phyloP scores from a whole-genome alignment of 2,888 invertebrate genomes.

The Cetonia aurata region DNA sequence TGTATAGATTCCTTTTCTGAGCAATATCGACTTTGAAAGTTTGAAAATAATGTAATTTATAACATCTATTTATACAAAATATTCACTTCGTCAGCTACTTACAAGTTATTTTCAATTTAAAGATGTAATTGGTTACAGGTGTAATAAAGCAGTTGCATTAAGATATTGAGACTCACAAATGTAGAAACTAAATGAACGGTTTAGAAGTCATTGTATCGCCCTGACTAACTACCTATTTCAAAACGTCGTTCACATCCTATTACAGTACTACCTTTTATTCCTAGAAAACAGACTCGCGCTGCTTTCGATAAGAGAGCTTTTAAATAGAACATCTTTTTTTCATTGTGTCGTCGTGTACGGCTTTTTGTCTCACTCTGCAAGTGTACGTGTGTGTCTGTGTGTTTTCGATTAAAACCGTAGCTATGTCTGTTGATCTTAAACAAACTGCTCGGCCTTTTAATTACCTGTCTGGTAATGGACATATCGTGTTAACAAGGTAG shows the following conservation, averaged over 20 bases:
- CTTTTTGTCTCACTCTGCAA: neutral
- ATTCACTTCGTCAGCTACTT: too few relatives aligned
- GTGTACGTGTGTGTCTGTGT: constrained; percentile 43
- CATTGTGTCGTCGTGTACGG: constrained; percentile 21
- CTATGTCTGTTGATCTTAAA: constrained; percentile 62
- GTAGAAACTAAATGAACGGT: too few relatives aligned
- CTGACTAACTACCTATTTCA: constrained; percentile 1
- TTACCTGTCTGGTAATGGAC: constrained; percentile 68
- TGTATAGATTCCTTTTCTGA: too few relatives aligned
- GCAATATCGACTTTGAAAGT: too few relatives aligned
- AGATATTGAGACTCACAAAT: too few relatives aligned
- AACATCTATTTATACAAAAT: too few relatives aligned
- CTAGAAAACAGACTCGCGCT: constrained; percentile 21
- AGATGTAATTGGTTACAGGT: too few relatives aligned
- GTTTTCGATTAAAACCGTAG: constrained; percentile 64
- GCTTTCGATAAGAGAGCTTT: constrained; percentile 46
- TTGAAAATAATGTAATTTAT: too few relatives aligned
- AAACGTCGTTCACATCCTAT: constrained; percentile 23
- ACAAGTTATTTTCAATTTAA: too few relatives aligned
- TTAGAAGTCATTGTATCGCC: neutral
- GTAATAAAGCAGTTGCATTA: too few relatives aligned
- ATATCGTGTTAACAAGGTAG: constrained; percentile 66
- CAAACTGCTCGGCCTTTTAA: constrained; percentile 67
- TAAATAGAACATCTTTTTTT: constrained; percentile 53
- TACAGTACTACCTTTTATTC: neutral